phyloP scores from a whole-genome alignment of 2,888 invertebrate genomes.

The Zeuzera pyrina region DNA sequence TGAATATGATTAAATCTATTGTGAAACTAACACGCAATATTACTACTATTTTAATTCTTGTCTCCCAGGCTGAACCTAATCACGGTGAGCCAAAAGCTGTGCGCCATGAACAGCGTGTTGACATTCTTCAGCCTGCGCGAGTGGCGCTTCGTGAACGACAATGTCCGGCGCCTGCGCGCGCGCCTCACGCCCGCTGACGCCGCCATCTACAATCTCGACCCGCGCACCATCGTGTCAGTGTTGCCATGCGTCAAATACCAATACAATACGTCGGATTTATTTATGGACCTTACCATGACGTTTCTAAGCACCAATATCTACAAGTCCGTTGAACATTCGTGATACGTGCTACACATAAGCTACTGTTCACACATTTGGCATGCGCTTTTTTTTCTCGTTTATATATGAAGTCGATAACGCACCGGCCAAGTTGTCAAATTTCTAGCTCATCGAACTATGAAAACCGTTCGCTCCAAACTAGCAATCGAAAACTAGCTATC shows the following conservation, averaged over 20 bases:
- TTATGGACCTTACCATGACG: background rate
- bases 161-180: conserved; percentile 57
- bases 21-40: background rate
- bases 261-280: background rate
- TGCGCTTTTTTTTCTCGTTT: too few species aligned
- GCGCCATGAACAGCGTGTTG: conserved; percentile 73
- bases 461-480: too few species aligned
- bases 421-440: too few species aligned
- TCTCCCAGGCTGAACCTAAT: conserved; percentile 72
- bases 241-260: background rate
- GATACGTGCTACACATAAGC: too few species aligned
- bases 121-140: conserved; percentile 80
- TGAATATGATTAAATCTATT: too few species aligned
- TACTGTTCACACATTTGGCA: too few species aligned
- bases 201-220: conserved; percentile 49
- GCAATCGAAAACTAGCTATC: too few species aligned
- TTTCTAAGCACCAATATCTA: too few species aligned
- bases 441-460: too few species aligned
- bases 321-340: too few species aligned
- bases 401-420: too few species aligned
- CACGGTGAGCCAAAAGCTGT: conserved; percentile 74
- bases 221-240: conserved; percentile 42
- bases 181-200: conserved; percentile 55
- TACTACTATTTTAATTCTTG: background rate
- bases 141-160: conserved; percentile 75